phyloP scores from a whole-genome alignment of 2,888 invertebrate genomes.

The Cheilosia soror region DNA sequence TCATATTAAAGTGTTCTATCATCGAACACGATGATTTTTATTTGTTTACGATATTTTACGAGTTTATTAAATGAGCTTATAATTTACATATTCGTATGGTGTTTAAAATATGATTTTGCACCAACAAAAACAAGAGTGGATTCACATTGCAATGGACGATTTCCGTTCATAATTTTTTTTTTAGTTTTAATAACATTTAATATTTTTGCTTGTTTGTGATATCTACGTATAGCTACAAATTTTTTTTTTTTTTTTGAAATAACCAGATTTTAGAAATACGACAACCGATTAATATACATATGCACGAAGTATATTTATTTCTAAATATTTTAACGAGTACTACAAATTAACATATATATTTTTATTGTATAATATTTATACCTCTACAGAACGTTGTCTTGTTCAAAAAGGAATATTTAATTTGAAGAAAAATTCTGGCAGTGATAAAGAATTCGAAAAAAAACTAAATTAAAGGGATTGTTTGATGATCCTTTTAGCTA shows the following conservation, averaged over 20 bases:
- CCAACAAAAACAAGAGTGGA: neutral
- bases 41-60: too few relatives aligned
- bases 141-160: conserved; percentile 44
- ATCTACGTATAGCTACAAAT: conserved; percentile 13
- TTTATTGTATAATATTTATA: conserved; percentile 35
- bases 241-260: conserved; percentile 42
- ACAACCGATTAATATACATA: conserved; percentile 62
- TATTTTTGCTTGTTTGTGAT: conserved; percentile 14
- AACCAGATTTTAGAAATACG: conserved; percentile 59
- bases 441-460: conserved; percentile 64
- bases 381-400: conserved; percentile 58
- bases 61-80: neutral
- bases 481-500: neutral
- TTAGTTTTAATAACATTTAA: neutral
- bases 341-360: conserved; percentile 44
- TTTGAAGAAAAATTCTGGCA: conserved; percentile 67
- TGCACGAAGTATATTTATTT: conserved; percentile 35
- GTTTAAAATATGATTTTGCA: neutral
- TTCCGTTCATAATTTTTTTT: conserved; percentile 26
- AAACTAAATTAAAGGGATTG: conserved; percentile 20
- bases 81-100: neutral
- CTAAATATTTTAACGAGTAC: conserved; percentile 40
- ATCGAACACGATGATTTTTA: too few relatives aligned
- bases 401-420: conserved; percentile 36
- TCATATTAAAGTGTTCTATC: too few relatives aligned